Conservation (phyloP, 2,888 invertebrate species). For the Ellobium chinense region DNA sequence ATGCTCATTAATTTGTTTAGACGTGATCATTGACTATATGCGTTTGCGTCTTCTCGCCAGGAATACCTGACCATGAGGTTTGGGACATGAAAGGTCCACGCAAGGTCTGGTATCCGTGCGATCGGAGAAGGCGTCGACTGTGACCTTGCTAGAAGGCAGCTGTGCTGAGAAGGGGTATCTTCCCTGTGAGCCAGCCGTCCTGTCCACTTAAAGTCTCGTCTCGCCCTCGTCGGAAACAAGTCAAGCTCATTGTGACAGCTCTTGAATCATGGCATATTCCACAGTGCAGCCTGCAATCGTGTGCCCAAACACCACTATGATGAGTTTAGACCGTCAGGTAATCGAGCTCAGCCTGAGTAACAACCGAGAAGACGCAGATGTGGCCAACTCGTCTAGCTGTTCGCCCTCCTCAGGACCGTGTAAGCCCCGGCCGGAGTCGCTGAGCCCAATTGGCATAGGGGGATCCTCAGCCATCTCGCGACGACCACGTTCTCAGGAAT, state of each 20-base stretch:
- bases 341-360: neutral
- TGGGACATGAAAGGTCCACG: conserved; percentile 4
- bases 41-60: neutral
- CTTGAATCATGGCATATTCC: neutral
- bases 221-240: neutral
- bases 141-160: no score
- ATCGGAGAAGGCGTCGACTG: neutral
- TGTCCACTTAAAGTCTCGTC: neutral
- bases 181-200: neutral
- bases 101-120: conserved; percentile 7
- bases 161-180: no score
- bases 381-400: neutral
- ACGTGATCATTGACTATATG: neutral
- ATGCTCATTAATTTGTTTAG: no score
- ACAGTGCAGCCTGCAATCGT: neutral
- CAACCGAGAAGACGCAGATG: neutral
- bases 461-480: neutral
- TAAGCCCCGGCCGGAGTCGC: neutral
- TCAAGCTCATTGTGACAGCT: neutral
- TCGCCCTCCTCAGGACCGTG: neutral
- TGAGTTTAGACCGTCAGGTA: neutral
- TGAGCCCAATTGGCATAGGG: neutral
- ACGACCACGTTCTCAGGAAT: neutral
- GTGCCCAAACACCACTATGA: neutral
- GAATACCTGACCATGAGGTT: neutral